phyloP scores from a whole-genome alignment of 2,113 vertebrate species.

The Zosterops hypoxanthus region DNA sequence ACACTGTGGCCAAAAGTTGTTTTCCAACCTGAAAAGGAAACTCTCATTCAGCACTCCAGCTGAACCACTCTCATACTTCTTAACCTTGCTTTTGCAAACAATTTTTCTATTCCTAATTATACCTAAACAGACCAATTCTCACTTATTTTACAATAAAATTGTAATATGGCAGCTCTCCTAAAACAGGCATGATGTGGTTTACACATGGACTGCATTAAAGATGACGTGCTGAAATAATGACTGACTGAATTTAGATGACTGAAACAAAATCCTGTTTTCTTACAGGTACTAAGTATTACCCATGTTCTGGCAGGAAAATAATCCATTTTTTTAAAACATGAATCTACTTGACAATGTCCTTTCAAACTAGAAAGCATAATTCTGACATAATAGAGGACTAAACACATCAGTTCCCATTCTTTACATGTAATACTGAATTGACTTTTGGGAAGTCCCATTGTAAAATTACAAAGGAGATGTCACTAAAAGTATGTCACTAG shows the following conservation, averaged over 20 bases:
- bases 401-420: background rate
- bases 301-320: background rate
- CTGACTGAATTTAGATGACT: background rate
- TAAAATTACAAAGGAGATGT: background rate
- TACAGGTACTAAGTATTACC: background rate
- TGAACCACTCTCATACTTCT: background rate
- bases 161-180: background rate
- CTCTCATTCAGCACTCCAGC: background rate
- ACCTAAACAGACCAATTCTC: background rate
- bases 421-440: background rate
- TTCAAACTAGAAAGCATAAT: background rate
- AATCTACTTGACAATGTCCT: background rate
- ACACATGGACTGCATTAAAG: background rate
- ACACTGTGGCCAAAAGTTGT: background rate
- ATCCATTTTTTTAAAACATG: background rate
- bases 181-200: background rate
- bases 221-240: background rate
- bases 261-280: background rate
- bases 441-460: background rate
- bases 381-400: background rate
- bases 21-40: background rate
- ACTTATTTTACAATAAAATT: background rate
- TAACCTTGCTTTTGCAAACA: background rate
- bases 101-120: background rate
- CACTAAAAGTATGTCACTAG: background rate